Conservation (phyloP, 2,888 invertebrate species). For the Schrankia costaestrigalis region DNA sequence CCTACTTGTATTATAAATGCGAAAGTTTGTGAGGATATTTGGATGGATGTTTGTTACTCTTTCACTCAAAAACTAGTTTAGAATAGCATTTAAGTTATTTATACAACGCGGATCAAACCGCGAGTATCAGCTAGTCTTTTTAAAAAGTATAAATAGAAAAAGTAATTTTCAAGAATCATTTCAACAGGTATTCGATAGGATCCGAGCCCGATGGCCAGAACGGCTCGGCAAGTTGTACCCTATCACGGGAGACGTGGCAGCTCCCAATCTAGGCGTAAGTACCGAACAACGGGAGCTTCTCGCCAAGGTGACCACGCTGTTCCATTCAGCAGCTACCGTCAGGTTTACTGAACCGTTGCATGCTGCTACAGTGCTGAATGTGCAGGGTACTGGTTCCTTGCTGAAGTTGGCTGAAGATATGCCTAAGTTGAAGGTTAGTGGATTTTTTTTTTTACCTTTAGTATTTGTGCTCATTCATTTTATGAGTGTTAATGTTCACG, state of each 20-base stretch:
- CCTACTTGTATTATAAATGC: too few relatives aligned
- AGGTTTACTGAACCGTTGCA: slow-evolving; percentile 95
- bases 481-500: too few relatives aligned
- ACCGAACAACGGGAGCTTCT: slow-evolving; percentile 83
- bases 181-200: slow-evolving; percentile 84
- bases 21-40: too few relatives aligned
- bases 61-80: too few relatives aligned
- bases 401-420: slow-evolving; percentile 91
- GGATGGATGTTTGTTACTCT: too few relatives aligned
- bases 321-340: slow-evolving; percentile 98
- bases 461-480: too few relatives aligned
- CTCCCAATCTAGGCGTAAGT: slow-evolving; percentile 85
- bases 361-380: slow-evolving; percentile 93
- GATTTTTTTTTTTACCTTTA: too few relatives aligned
- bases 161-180: not conserved
- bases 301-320: slow-evolving; percentile 89
- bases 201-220: slow-evolving; percentile 83
- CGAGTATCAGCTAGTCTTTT: not conserved
- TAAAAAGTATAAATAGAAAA: too few relatives aligned
- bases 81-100: too few relatives aligned
- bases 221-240: slow-evolving; percentile 84
- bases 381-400: slow-evolving; percentile 92
- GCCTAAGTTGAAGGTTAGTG: slow-evolving; percentile 84
- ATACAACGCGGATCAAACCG: too few relatives aligned
- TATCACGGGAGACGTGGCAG: slow-evolving; percentile 88